Evolutionary conservation across 2,113 vertebrate genomes (phyloP).

Genomic region (Rhinichthys klamathensis): DNA sequence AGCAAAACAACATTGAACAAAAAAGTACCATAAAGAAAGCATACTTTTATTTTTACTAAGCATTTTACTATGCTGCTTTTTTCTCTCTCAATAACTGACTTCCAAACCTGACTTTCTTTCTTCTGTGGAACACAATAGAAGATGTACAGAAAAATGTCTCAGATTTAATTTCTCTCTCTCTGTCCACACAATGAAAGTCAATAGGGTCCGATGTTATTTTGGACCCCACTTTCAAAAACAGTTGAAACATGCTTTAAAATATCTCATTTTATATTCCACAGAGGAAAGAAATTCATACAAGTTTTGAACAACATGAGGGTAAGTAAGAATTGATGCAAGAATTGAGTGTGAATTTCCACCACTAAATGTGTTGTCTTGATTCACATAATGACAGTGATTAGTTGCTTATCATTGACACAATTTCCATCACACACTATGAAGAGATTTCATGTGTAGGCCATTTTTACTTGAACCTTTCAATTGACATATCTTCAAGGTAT

Average conservation of each 20-base stretch:
- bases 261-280: not conserved
- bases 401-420: not conserved
- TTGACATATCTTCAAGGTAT: not conserved
- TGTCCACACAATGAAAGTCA: no score
- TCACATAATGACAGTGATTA: not conserved
- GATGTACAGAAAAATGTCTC: not conserved
- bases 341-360: not conserved
- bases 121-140: not conserved
- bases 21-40: not conserved
- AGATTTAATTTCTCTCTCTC: not conserved
- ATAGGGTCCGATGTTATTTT: no score
- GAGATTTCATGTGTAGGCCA: constrained; percentile 2
- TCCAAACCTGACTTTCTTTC: not conserved
- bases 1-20: not conserved
- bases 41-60: not conserved
- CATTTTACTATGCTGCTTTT: not conserved
- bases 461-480: not conserved
- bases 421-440: not conserved
- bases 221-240: no score
- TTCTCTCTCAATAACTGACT: not conserved
- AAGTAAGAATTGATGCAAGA: not conserved
- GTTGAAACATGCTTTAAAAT: not conserved
- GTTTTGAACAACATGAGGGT: not conserved
- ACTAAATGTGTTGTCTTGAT: not conserved
- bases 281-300: not conserved